Conservation (phyloP, 1,140 invertebrate genomes). For the Lepidurus packardi region DNA sequence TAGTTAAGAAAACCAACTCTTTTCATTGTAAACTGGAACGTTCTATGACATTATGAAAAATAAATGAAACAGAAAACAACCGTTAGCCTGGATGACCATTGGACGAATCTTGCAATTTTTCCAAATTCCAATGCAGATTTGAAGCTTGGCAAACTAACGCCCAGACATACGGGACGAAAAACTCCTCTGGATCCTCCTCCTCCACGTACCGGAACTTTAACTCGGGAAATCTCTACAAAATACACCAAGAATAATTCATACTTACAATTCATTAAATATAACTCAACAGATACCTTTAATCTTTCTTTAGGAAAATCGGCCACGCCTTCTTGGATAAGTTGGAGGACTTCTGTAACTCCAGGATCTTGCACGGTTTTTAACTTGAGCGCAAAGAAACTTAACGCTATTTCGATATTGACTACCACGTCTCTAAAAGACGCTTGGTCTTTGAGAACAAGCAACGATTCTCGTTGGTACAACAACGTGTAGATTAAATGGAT, state of each 20-base stretch:
- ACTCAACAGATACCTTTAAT: conserved; percentile 61
- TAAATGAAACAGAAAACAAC: not conserved
- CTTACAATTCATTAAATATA: conserved; percentile 29
- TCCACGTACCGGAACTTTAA: conserved; percentile 98
- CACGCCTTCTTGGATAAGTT: conserved; percentile 77
- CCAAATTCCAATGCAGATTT: conserved; percentile 66
- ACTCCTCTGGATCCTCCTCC: conserved; percentile 96
- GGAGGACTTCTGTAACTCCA: conserved; percentile 76
- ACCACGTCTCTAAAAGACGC: conserved; percentile 90
- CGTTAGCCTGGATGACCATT: not conserved
- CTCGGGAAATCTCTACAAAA: conserved; percentile 91
- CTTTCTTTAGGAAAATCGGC: conserved; percentile 65
- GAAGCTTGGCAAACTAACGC: conserved; percentile 75
- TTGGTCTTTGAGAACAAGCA: conserved; percentile 78
- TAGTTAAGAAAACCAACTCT: not conserved
- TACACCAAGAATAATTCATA: conserved; percentile 35
- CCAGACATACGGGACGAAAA: conserved; percentile 99
- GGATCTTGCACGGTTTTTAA: conserved; percentile 56
- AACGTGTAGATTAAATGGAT: conserved; percentile 92
- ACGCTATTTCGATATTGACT: conserved; percentile 92
- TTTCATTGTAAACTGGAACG: not conserved
- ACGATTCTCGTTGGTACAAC: conserved; percentile 87
- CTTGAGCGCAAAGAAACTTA: conserved; percentile 70
- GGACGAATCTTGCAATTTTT: conserved; percentile 39
- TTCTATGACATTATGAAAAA: not conserved